These are phyloP conservation scores for Heteromyza rotundicornis DNA, from an alignment of 2,888 invertebrate species.

Conservation along the genomic window DNA sequence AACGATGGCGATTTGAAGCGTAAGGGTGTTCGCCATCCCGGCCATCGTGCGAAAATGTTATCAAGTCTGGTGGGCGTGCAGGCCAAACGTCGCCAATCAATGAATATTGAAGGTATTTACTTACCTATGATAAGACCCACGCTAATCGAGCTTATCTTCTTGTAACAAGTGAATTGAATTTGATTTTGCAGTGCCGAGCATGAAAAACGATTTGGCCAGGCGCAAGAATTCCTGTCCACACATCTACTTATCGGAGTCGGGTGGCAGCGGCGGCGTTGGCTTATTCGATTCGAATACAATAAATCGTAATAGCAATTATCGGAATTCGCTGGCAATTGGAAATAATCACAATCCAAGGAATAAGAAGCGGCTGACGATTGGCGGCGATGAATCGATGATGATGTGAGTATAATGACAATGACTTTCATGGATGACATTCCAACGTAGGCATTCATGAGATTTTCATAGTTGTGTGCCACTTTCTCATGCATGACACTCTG, in stretches of 20 bases:
- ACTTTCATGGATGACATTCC: too few species aligned
- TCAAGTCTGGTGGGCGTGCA: conserved; percentile 70
- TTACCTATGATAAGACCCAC: not conserved
- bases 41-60: conserved; percentile 70
- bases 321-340: conserved; percentile 30
- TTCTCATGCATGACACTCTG: too few species aligned
- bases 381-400: conserved; percentile 40
- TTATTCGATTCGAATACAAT: conserved; percentile 10
- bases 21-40: conserved; percentile 69
- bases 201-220: conserved; percentile 30
- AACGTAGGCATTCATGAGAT: too few species aligned
- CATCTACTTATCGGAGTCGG: conserved; percentile 33
- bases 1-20: conserved; percentile 67
- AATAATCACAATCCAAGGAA: conserved; percentile 33
- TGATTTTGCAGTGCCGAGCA: conserved; percentile 29
- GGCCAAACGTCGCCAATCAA: conserved; percentile 67
- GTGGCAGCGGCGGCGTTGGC: not conserved
- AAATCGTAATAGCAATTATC: conserved; percentile 12
- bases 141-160: not conserved
- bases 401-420: too few species aligned
- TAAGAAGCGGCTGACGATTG: conserved; percentile 37
- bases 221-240: conserved; percentile 51
- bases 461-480: too few species aligned
- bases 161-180: conserved; percentile 1
- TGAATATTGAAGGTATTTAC: conserved; percentile 54